Evolutionary conservation across 1,140 invertebrate genomes (phyloP).

Genomic region (Odontomachus brunneus): DNA sequence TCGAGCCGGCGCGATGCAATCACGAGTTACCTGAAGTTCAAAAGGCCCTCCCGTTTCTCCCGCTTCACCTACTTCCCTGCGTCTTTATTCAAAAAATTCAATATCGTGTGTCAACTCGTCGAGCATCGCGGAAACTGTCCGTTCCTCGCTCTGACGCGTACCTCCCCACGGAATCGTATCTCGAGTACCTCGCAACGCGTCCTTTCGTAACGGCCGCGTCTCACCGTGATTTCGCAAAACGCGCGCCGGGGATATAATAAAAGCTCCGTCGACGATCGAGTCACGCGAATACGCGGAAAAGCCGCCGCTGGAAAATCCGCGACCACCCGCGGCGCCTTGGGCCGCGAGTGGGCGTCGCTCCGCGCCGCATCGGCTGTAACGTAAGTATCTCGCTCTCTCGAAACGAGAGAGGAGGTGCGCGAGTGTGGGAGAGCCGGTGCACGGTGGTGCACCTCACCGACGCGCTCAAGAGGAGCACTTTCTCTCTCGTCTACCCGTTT

Average conservation of each 20-base stretch:
- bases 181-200: too few species aligned
- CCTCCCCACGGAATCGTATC: background rate
- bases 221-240: constrained; percentile 41
- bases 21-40: too few species aligned
- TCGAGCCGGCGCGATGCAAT: background rate
- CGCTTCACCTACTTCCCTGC: too few species aligned
- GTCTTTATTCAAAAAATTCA: too few species aligned
- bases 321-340: constrained; percentile 68
- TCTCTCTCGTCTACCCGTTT: constrained; percentile 76
- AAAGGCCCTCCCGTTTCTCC: too few species aligned
- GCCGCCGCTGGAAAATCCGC: constrained; percentile 61
- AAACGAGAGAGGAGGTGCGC: constrained; percentile 39
- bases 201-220: constrained; percentile 21
- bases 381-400: background rate
- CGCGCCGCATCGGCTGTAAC: constrained; percentile 27
- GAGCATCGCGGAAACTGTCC: background rate
- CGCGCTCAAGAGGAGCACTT: constrained; percentile 75
- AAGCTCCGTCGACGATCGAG: constrained; percentile 35
- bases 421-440: constrained; percentile 79
- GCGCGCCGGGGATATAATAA: constrained; percentile 14
- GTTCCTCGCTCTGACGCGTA: too few species aligned
- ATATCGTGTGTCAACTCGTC: background rate
- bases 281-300: constrained; percentile 51
- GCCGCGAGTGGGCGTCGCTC: constrained; percentile 73
- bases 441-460: constrained; percentile 43